These are phyloP conservation scores for Ectemnius continuus DNA, from an alignment of 2,888 invertebrate genomes.

Conservation along the genomic window DNA sequence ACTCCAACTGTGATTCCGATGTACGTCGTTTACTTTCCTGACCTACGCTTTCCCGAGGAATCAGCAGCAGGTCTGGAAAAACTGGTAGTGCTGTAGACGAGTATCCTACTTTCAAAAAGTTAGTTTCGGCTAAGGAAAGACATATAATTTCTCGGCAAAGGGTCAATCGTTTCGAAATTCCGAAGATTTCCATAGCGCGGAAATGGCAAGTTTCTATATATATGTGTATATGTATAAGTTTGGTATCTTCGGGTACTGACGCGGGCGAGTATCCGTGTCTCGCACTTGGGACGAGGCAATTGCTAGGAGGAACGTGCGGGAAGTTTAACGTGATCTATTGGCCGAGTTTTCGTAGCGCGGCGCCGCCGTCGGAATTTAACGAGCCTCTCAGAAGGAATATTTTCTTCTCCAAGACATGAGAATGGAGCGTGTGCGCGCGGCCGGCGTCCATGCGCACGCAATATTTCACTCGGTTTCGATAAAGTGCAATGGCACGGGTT, in stretches of 20 bases:
- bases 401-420: constrained; percentile 42
- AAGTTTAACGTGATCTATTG: constrained; percentile 63
- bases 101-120: constrained; percentile 14
- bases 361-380: constrained; percentile 57
- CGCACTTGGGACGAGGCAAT: constrained; percentile 44
- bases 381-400: constrained; percentile 62
- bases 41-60: too few species aligned
- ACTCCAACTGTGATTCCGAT: too few species aligned
- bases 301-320: constrained; percentile 57
- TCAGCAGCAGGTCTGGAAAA: neutral
- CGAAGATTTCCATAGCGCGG: constrained; percentile 45
- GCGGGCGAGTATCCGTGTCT: constrained; percentile 40
- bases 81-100: neutral
- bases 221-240: neutral
- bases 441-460: too few species aligned
- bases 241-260: constrained; percentile 29
- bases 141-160: neutral
- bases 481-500: too few species aligned
- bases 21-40: too few species aligned
- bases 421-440: neutral
- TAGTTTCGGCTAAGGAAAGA: neutral
- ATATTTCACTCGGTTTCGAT: too few species aligned
- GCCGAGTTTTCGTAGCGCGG: constrained; percentile 53
- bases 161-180: constrained; percentile 20
- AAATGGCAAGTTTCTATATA: constrained; percentile 5